phyloP scores from a whole-genome alignment of 2,797 vertebrate species.

The Psittacula derbiana region DNA sequence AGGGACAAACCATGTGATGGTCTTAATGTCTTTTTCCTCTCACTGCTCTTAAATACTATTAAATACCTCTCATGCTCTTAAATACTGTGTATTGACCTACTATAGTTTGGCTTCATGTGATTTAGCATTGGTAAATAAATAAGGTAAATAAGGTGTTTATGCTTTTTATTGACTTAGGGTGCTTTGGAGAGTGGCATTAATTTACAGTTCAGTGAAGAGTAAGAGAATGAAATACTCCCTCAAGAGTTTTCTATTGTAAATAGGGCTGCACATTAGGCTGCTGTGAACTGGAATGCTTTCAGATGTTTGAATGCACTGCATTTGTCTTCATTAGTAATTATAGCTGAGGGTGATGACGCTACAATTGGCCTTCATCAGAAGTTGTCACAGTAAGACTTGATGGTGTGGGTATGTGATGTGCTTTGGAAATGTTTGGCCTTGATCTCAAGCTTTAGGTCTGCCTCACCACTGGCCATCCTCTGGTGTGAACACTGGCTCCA shows the following conservation, averaged over 20 bases:
- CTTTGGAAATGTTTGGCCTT: not conserved
- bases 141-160: constrained; percentile 17
- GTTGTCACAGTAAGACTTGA: not conserved
- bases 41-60: not conserved
- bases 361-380: not conserved
- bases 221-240: constrained; percentile 44
- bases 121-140: not conserved
- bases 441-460: not conserved
- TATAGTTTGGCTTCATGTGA: not conserved
- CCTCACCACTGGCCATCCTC: accelerated
- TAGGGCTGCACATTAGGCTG: constrained; percentile 14
- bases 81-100: not conserved
- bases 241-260: constrained; percentile 27
- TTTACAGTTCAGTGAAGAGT: constrained; percentile 57
- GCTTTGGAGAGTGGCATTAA: constrained; percentile 43
- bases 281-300: constrained; percentile 27
- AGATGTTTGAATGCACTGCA: not conserved
- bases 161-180: constrained; percentile 30
- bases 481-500: not conserved
- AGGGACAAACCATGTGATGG: not conserved
- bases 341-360: constrained; percentile 12
- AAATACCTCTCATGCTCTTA: not conserved
- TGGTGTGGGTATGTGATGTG: not conserved
- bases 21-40: not conserved
- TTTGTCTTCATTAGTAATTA: constrained; percentile 50